Percentiles rank a stretch among this genome's conserved stretches.
phyloP scores from a whole-genome alignment of 2,888 invertebrate species.

The Alitta virens region DNA sequence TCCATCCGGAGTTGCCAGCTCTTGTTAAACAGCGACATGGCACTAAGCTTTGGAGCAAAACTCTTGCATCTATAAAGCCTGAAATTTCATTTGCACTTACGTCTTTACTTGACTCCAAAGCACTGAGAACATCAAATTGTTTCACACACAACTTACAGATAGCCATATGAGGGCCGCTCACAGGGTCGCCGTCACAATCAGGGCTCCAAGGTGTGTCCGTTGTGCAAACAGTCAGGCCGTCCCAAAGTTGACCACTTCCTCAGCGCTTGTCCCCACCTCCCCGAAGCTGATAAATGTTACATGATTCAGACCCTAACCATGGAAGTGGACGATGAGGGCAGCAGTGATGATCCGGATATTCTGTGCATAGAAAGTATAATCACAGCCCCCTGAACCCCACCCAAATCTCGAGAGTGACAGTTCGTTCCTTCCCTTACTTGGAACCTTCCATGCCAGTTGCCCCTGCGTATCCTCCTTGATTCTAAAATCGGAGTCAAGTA shows the following conservation, averaged over 20 bases:
- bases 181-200: not conserved
- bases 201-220: slow-evolving; percentile 14
- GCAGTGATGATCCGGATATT: not conserved
- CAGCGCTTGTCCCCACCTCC: slow-evolving; percentile 26
- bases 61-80: slow-evolving; percentile 31
- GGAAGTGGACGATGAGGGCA: not conserved
- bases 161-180: not conserved
- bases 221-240: slow-evolving; percentile 28
- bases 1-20: slow-evolving; percentile 22
- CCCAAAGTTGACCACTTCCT: slow-evolving; percentile 24
- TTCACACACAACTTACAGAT: slow-evolving; percentile 11
- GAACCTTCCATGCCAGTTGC: slow-evolving; percentile 24
- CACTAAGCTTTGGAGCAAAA: slow-evolving; percentile 27
- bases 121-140: slow-evolving; percentile 17
- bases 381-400: not conserved
- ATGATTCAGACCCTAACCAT: slow-evolving; percentile 18
- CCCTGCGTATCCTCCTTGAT: slow-evolving; percentile 25
- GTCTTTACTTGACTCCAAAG: slow-evolving; percentile 25
- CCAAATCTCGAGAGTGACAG: slow-evolving; percentile 18
- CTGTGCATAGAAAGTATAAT: not conserved
- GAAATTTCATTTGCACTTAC: slow-evolving; percentile 29
- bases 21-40: slow-evolving; percentile 31
- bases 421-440: slow-evolving; percentile 22
- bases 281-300: slow-evolving; percentile 24
- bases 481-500: slow-evolving; percentile 25